Evolutionary conservation across 2,113 vertebrate species (phyloP).

Genomic region (Chitala chitala): DNA sequence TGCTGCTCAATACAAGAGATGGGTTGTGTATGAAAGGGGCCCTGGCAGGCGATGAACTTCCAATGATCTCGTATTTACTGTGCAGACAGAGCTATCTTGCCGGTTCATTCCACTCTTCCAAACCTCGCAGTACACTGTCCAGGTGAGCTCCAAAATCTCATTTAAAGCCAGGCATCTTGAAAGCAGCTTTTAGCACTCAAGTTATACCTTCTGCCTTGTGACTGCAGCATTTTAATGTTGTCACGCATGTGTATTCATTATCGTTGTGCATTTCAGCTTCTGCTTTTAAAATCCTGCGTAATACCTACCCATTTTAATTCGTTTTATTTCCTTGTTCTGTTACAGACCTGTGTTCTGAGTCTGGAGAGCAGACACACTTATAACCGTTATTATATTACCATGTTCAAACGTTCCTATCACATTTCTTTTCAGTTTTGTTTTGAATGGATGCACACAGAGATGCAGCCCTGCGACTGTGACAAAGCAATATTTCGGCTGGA

Average conservation of each 20-base stretch:
- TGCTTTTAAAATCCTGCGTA: not conserved
- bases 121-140: too few relatives aligned
- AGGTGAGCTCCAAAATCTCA: not conserved
- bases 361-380: not conserved
- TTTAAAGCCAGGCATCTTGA: not conserved
- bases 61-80: slow-evolving; percentile 60
- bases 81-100: slow-evolving; percentile 43
- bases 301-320: not conserved
- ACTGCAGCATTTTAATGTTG: not conserved
- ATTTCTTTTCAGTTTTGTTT: not conserved
- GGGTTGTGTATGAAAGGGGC: slow-evolving; percentile 6
- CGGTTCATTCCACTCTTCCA: slow-evolving; percentile 28
- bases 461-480: not conserved
- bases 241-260: not conserved
- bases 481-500: not conserved
- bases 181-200: not conserved
- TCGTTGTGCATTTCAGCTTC: not conserved
- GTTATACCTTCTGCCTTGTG: not conserved
- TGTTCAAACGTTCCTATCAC: not conserved
- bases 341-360: not conserved
- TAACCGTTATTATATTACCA: not conserved
- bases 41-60: slow-evolving; percentile 58
- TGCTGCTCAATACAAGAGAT: too few relatives aligned
- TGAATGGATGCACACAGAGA: not conserved
- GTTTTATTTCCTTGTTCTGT: not conserved